Evolutionary conservation across 64 coral and sea anemone species (phyloP).

Genomic region (Exaiptasia diaphana): DNA sequence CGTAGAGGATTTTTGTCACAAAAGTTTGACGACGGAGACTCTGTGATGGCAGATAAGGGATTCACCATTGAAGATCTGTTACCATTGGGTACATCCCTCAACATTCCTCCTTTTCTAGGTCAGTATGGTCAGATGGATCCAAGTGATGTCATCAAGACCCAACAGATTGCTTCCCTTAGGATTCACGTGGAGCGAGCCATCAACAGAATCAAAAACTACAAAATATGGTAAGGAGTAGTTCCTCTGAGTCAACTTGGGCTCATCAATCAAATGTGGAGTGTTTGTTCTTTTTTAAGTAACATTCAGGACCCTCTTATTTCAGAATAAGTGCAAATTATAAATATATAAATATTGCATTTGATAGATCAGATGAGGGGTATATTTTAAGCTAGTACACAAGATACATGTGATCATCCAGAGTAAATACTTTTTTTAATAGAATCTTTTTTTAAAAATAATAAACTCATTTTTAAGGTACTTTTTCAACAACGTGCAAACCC

Average conservation of each 20-base stretch:
- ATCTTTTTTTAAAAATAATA: no score
- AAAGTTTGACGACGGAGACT: background rate
- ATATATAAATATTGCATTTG: no score
- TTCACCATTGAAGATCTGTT: constrained; percentile 26
- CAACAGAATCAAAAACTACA: constrained; percentile 11
- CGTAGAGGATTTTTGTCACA: constrained; percentile 34
- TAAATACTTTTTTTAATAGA: no score
- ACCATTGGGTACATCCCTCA: constrained; percentile 21
- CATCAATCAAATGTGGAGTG: constrained; percentile 40
- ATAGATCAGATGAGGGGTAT: no score
- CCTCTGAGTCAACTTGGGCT: constrained; percentile 27
- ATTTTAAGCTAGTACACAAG: no score
- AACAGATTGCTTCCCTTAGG: constrained; percentile 44
- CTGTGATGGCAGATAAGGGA: background rate
- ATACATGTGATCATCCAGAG: no score
- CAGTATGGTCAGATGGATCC: background rate
- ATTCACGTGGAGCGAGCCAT: constrained; percentile 48
- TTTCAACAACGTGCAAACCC: no score
- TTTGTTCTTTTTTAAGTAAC: constrained; percentile 42
- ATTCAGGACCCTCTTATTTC: constrained; percentile 36
- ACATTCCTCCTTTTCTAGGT: constrained; percentile 50
- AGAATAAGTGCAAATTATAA: no score
- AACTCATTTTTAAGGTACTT: no score
- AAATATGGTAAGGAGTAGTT: constrained; percentile 35
- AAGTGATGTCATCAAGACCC: constrained; percentile 26